Evolutionary conservation across 2,797 vertebrate species (phyloP), one percentile per base, ranked within the genome.

Genomic region (Gymnodraco acuticeps): DNA sequence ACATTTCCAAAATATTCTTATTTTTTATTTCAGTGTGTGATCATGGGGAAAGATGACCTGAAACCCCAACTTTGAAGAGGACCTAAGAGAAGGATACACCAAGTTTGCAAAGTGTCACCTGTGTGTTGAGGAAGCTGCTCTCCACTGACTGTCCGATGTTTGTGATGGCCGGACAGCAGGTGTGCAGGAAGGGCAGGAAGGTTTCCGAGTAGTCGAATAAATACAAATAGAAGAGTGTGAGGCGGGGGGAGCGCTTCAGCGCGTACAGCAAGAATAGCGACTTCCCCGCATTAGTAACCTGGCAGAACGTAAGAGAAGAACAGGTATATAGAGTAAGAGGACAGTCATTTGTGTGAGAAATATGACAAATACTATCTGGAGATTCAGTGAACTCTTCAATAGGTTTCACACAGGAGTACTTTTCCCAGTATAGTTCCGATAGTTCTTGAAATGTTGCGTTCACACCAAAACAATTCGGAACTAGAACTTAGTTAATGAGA

Each of bases 111-210:
- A 14, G 13, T 10, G 16, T 73, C 70, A 94, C 94, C 92, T 93
- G 91, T 31, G 81, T 70, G 64, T 70, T 70, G 45, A 88, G 78
- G 78, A 88, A 86, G 43, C 73, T 75, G 61, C 80, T 87, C 66
- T 91, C 91, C 62, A 76, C 16, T 1, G 83, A 48, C 16, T 80
- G 77, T 46, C 83, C 47, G 0, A 74, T 16, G 19, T 81, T 76
- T 14, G 80, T 12, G 79, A 92, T 12, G 17, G 83, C 77, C 3
- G 97, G 96, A 80, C 97, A 98, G 87, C 97, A 95, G 52, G 96
- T 97, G 80, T 98, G 97, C 83, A 99, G 95, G 91, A 99, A 98
- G 78, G 97, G 97, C 70, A 98, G 90, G 91, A 99, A 99, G 76
- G 94, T 96, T 82, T 98, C 96, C 0, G 95, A 56, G 12, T 99